These are phyloP conservation scores for Uloborus plumipes DNA, from an alignment of 2,888 invertebrate genomes.

Conservation along the genomic window DNA sequence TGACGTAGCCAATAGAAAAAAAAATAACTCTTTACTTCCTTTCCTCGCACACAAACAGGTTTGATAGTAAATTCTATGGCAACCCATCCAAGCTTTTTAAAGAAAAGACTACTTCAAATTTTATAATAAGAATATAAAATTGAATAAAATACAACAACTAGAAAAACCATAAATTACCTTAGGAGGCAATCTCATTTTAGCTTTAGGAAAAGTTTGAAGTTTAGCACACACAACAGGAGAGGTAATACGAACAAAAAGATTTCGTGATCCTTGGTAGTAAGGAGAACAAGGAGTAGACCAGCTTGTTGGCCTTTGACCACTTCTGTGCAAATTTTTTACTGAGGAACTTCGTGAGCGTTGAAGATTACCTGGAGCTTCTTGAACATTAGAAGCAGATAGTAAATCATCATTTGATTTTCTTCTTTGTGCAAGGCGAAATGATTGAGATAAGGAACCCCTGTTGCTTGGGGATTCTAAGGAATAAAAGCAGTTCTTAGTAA, in stretches of 20 bases:
- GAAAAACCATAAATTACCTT: slow-evolving; percentile 33
- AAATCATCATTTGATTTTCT: slow-evolving; percentile 57
- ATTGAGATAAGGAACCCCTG: slow-evolving; percentile 22
- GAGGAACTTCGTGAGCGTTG: slow-evolving; percentile 46
- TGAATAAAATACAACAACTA: background rate
- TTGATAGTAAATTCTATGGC: background rate
- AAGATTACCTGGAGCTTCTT: slow-evolving; percentile 9
- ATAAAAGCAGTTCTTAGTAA: background rate
- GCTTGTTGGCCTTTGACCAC: slow-evolving; percentile 37
- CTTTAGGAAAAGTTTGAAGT: slow-evolving; percentile 59
- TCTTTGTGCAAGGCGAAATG: slow-evolving; percentile 43
- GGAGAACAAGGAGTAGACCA: slow-evolving; percentile 62
- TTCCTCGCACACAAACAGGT: background rate
- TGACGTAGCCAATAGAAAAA: no score
- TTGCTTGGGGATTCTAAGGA: slow-evolving; percentile 16
- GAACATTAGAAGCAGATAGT: slow-evolving; percentile 26
- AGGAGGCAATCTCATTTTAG: slow-evolving; percentile 64
- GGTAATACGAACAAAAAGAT: slow-evolving; percentile 62
- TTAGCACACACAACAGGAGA: slow-evolving; percentile 63
- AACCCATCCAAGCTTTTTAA: background rate
- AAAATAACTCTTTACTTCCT: no score
- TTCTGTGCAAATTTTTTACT: slow-evolving; percentile 46
- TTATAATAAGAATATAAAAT: background rate
- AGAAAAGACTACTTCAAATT: background rate
- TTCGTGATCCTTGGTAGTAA: slow-evolving; percentile 57